phyloP scores from a whole-genome alignment of 2,888 invertebrate species.

The Clusia tigrina region DNA sequence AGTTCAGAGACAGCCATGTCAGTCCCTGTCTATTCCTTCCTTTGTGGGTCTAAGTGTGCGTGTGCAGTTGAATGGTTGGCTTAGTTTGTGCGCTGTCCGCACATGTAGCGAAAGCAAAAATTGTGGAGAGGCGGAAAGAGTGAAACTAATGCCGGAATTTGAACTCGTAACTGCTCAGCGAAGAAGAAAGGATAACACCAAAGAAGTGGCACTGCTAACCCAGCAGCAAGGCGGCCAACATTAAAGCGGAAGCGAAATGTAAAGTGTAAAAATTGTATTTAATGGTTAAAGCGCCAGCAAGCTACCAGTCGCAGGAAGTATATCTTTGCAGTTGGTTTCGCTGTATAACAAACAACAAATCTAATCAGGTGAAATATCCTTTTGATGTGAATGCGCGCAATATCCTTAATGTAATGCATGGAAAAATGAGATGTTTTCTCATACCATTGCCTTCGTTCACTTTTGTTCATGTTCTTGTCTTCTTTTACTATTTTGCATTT shows the following conservation, averaged over 20 bases:
- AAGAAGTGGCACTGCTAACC: neutral
- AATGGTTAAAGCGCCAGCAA: slow-evolving; percentile 29
- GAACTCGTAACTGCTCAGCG: neutral
- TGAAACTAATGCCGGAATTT: too few relatives aligned
- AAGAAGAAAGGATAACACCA: neutral
- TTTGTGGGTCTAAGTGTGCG: slow-evolving; percentile 23
- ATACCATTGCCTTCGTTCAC: too few relatives aligned
- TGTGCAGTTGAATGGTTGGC: slow-evolving; percentile 15
- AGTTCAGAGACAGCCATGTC: neutral
- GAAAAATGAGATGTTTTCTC: too few relatives aligned
- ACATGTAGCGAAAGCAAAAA: too few relatives aligned
- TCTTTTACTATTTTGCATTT: too few relatives aligned
- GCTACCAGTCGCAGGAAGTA: neutral
- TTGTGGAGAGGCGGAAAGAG: too few relatives aligned
- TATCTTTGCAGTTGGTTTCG: neutral
- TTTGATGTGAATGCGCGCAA: slow-evolving; percentile 23
- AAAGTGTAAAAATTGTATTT: slow-evolving; percentile 39
- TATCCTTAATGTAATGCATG: neutral
- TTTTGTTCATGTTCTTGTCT: too few relatives aligned
- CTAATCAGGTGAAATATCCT: slow-evolving; percentile 25
- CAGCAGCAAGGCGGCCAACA: neutral
- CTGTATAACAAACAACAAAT: slow-evolving; percentile 19
- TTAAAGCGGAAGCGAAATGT: slow-evolving; percentile 24
- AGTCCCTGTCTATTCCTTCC: neutral
- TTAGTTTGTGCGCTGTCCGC: too few relatives aligned